Evolutionary conservation across 2,797 vertebrate species (phyloP).

Genomic region (Catostomus latipinnis): DNA sequence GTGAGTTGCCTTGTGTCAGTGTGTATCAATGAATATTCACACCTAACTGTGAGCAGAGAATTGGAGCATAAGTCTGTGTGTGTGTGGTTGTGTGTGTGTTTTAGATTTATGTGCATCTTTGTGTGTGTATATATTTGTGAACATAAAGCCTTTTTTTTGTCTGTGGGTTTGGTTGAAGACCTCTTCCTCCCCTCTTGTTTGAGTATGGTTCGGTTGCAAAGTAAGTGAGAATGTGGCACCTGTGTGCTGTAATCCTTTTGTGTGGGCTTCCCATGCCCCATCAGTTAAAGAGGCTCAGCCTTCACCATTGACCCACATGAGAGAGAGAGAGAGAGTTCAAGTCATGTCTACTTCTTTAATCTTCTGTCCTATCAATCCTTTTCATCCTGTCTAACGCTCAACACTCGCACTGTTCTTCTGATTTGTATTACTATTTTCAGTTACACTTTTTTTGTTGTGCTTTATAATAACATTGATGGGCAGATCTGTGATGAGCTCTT

Average conservation of each 20-base stretch:
- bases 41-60: constrained; percentile 15
- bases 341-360: not conserved
- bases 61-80: constrained; percentile 6
- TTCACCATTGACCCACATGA: not conserved
- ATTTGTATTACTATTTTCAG: no score
- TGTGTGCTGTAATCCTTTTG: constrained; percentile 73
- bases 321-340: not conserved
- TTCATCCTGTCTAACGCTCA: not conserved
- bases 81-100: constrained; percentile 17
- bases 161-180: constrained; percentile 41
- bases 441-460: no score
- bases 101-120: constrained; percentile 26
- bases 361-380: not conserved
- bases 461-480: no score
- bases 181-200: constrained; percentile 43
- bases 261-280: constrained; percentile 70
- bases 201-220: constrained; percentile 41
- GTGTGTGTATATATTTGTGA: constrained; percentile 8
- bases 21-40: constrained; percentile 36
- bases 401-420: no score
- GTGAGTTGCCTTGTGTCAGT: constrained; percentile 30
- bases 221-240: constrained; percentile 73
- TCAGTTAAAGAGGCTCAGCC: constrained; percentile 20
- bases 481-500: no score
- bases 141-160: constrained; percentile 53